Evolutionary conservation across 2,113 vertebrate genomes (phyloP).

Genomic region (Pseudonaja textilis): DNA sequence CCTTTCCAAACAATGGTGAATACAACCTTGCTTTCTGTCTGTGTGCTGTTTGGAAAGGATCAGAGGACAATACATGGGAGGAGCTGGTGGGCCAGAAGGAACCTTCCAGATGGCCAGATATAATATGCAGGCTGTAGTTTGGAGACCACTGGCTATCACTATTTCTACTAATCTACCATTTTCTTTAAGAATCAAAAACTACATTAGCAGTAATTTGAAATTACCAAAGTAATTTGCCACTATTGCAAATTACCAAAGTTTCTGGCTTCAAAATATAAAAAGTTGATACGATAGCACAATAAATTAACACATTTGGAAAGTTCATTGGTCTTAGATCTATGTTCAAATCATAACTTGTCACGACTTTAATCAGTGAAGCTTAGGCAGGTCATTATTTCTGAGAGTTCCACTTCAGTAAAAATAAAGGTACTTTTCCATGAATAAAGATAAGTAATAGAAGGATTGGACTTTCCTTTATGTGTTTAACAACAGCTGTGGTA

Average conservation of each 20-base stretch:
- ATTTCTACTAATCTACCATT: not conserved
- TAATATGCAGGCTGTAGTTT: not conserved
- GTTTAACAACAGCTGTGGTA: not conserved
- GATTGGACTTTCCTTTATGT: not conserved
- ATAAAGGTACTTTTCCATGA: not conserved
- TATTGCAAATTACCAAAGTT: not conserved
- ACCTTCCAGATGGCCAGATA: not conserved
- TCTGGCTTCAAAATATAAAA: accelerated
- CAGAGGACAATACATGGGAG: not conserved
- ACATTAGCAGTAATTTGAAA: not conserved
- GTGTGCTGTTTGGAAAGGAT: not conserved
- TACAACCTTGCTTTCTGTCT: not conserved
- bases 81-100: not conserved
- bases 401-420: not conserved
- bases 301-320: slow-evolving; percentile 55
- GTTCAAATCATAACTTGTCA: slow-evolving; percentile 61
- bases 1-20: not conserved
- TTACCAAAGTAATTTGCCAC: not conserved
- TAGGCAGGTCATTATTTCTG: not conserved
- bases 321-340: slow-evolving; percentile 60
- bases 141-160: not conserved
- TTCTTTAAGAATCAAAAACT: not conserved
- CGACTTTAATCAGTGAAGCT: slow-evolving; percentile 60
- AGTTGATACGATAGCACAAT: slow-evolving; percentile 31
- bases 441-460: not conserved